A percentile compares a stretch with the other conserved stretches of the same genome.
These are phyloP conservation scores for Drosophila mettleri DNA, from an alignment of 2,888 invertebrate species.

Conservation along the genomic window DNA sequence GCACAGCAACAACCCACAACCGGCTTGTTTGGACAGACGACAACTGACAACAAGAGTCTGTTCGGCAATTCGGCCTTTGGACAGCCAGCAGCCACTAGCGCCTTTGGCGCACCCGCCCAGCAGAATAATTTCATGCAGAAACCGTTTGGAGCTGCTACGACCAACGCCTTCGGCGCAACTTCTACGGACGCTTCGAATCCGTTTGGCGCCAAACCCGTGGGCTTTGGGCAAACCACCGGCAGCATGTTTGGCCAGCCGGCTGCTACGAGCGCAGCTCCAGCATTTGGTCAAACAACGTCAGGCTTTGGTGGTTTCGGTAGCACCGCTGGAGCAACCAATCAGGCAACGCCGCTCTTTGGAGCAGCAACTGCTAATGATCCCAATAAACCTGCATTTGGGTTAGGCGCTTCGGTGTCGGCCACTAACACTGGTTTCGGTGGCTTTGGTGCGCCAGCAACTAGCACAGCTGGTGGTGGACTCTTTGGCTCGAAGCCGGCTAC, in stretches of 20 bases:
- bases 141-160: constrained; percentile 86
- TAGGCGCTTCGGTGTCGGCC: constrained; percentile 73
- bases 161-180: constrained; percentile 80
- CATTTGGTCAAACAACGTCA: constrained; percentile 81
- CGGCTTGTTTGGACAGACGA: constrained; percentile 86
- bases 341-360: constrained; percentile 81
- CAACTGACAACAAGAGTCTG: constrained; percentile 87
- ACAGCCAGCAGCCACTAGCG: constrained; percentile 83
- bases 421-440: constrained; percentile 84
- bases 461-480: constrained; percentile 85
- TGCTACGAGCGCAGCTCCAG: constrained; percentile 87
- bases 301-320: constrained; percentile 85
- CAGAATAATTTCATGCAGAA: constrained; percentile 89
- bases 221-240: constrained; percentile 86
- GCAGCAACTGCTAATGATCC: constrained; percentile 83
- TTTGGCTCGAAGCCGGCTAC: constrained; percentile 84
- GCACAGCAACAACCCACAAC: constrained; percentile 84
- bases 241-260: constrained; percentile 86
- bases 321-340: constrained; percentile 53
- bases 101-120: constrained; percentile 86
- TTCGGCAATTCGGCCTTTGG: constrained; percentile 86
- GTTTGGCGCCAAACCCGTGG: constrained; percentile 82
- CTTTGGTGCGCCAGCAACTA: constrained; percentile 82
- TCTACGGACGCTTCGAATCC: constrained; percentile 81
- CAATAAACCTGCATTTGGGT: constrained; percentile 82